A percentile compares a stretch with the other conserved stretches of the same genome.
Evolutionary conservation across 1,140 invertebrate species (phyloP).

Genomic region (Riptortus pedestris): DNA sequence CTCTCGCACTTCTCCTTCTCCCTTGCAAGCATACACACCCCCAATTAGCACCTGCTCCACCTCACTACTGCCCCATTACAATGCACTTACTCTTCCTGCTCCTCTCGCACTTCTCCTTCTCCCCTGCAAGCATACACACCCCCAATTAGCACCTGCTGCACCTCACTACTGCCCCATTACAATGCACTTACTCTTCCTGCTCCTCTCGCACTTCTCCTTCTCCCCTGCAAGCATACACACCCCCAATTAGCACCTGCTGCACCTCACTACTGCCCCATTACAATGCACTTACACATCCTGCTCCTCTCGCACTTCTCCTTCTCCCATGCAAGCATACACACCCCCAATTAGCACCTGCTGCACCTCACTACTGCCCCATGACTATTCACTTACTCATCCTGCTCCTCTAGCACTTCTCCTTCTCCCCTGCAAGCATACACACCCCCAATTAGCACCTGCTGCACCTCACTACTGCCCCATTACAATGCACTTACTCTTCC

Average conservation of each 20-base stretch:
- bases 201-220: constrained; percentile 25
- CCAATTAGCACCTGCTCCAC: too few relatives aligned
- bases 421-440: too few relatives aligned
- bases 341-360: too few relatives aligned
- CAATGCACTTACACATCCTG: constrained; percentile 46
- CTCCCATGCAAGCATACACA: neutral
- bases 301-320: constrained; percentile 24
- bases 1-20: constrained; percentile 25
- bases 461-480: too few relatives aligned
- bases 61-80: constrained; percentile 77
- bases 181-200: constrained; percentile 46
- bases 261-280: constrained; percentile 81
- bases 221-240: neutral
- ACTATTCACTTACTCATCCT: too few relatives aligned
- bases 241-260: too few relatives aligned
- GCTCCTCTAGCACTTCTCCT: too few relatives aligned
- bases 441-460: too few relatives aligned
- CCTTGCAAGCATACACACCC: neutral
- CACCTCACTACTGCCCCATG: too few relatives aligned
- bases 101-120: constrained; percentile 24
- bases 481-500: too few relatives aligned
- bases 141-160: too few relatives aligned
- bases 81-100: constrained; percentile 45
- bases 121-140: neutral
- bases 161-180: constrained; percentile 79